phyloP scores from a whole-genome alignment of 2,888 invertebrate genomes.

The Scrobipalpa costella region DNA sequence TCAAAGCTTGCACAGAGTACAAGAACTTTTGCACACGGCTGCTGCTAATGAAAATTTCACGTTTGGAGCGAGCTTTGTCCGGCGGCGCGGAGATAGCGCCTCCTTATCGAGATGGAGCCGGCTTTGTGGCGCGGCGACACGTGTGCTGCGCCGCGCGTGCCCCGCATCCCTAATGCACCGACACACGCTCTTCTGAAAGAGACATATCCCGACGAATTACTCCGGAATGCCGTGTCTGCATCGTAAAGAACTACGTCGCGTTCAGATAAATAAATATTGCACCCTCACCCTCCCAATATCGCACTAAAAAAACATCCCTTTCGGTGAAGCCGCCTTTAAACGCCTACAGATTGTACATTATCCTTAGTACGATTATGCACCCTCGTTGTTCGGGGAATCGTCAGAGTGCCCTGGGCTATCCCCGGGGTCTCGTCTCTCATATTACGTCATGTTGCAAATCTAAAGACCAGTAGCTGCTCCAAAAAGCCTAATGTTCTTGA shows the following conservation, averaged over 20 bases:
- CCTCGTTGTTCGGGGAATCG: slow-evolving; percentile 79
- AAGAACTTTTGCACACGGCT: slow-evolving; percentile 72
- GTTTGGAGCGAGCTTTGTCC: slow-evolving; percentile 72
- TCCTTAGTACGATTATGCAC: slow-evolving; percentile 82
- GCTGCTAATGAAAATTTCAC: slow-evolving; percentile 80
- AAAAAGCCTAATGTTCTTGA: slow-evolving; percentile 39
- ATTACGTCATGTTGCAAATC: slow-evolving; percentile 75
- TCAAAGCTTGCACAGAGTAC: slow-evolving; percentile 67
- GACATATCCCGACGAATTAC: slow-evolving; percentile 66
- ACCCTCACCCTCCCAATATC: slow-evolving; percentile 78
- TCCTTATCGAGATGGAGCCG: slow-evolving; percentile 70
- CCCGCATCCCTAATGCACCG: slow-evolving; percentile 66
- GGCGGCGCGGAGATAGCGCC: slow-evolving; percentile 61
- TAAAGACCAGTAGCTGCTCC: slow-evolving; percentile 47
- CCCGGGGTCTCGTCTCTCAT: slow-evolving; percentile 75
- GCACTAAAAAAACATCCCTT: slow-evolving; percentile 81
- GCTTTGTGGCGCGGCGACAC: slow-evolving; percentile 64
- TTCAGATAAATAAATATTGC: slow-evolving; percentile 80
- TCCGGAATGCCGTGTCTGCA: slow-evolving; percentile 61
- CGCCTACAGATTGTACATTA: slow-evolving; percentile 82
- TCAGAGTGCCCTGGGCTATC: slow-evolving; percentile 71
- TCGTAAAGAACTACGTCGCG: slow-evolving; percentile 71
- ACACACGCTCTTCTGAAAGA: slow-evolving; percentile 49
- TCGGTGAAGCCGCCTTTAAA: slow-evolving; percentile 79
- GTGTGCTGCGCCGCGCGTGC: slow-evolving; percentile 64